Evolutionary conservation across 1,140 invertebrate genomes (phyloP).

Genomic region (Drosophila sechellia): DNA sequence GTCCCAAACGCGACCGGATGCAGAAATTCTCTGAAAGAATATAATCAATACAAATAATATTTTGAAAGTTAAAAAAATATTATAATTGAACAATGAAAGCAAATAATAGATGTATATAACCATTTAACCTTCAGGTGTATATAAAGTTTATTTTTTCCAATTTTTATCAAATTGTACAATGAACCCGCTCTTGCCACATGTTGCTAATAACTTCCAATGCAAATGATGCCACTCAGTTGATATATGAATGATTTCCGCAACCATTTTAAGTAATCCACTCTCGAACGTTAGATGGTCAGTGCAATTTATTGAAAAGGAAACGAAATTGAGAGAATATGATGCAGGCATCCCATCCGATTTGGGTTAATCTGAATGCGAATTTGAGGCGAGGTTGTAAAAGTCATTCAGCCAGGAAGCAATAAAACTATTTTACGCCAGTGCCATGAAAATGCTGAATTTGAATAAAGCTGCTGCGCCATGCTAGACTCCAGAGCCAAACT

Average conservation of each 20-base stretch:
- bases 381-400: conserved; percentile 77
- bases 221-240: conserved; percentile 14
- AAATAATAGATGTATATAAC: no score
- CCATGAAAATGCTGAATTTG: conserved; percentile 82
- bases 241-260: conserved; percentile 14
- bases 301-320: conserved; percentile 50
- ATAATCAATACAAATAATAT: no score
- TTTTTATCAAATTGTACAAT: no score
- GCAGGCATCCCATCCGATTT: conserved; percentile 55
- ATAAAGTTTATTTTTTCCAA: no score
- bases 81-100: no score
- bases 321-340: conserved; percentile 17
- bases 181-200: neutral
- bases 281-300: conserved; percentile 50
- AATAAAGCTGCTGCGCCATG: conserved; percentile 63
- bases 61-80: no score
- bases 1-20: no score
- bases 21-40: no score
- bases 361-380: conserved; percentile 68
- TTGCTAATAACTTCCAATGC: neutral
- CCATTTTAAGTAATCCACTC: conserved; percentile 6
- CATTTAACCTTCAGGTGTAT: no score
- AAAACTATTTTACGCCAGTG: conserved; percentile 82
- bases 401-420: conserved; percentile 82
- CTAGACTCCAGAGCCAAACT: conserved; percentile 14